Conservation (phyloP, 2,888 invertebrate species). For the Endotricha flammealis region DNA sequence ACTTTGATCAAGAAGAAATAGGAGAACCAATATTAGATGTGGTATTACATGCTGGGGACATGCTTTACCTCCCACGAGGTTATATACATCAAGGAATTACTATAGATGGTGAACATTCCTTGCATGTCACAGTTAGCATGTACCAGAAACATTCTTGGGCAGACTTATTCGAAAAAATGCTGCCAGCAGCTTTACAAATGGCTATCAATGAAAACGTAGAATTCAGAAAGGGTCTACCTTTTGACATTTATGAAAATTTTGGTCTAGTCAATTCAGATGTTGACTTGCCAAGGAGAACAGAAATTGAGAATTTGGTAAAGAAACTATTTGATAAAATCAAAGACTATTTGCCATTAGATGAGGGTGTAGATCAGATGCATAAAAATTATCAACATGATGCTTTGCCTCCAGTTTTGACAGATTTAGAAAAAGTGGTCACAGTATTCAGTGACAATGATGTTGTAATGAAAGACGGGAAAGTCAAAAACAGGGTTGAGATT, state of each 20-base stretch:
- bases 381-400: slow-evolving; percentile 91
- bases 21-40: slow-evolving; percentile 89
- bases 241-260: slow-evolving; percentile 85
- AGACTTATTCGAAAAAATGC: slow-evolving; percentile 89
- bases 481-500: slow-evolving; percentile 82
- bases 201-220: slow-evolving; percentile 85
- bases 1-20: slow-evolving; percentile 85
- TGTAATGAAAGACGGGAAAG: slow-evolving; percentile 80
- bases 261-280: slow-evolving; percentile 83
- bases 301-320: slow-evolving; percentile 73
- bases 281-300: slow-evolving; percentile 55
- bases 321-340: slow-evolving; percentile 79
- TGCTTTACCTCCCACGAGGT: slow-evolving; percentile 95
- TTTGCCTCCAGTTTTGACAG: slow-evolving; percentile 87
- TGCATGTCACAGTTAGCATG: slow-evolving; percentile 96
- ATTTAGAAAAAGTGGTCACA: slow-evolving; percentile 82
- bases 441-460: slow-evolving; percentile 85
- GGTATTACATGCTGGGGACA: slow-evolving; percentile 89
- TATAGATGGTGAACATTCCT: slow-evolving; percentile 87
- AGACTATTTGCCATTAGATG: slow-evolving; percentile 82
- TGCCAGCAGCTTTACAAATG: slow-evolving; percentile 85
- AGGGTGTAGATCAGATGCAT: slow-evolving; percentile 91
- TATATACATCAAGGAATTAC: slow-evolving; percentile 92
- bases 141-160: slow-evolving; percentile 95
- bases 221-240: slow-evolving; percentile 87